Base-by-base conservation (phyloP, 2,797 vertebrate genomes). In the Todus mexicanus region DNA sequence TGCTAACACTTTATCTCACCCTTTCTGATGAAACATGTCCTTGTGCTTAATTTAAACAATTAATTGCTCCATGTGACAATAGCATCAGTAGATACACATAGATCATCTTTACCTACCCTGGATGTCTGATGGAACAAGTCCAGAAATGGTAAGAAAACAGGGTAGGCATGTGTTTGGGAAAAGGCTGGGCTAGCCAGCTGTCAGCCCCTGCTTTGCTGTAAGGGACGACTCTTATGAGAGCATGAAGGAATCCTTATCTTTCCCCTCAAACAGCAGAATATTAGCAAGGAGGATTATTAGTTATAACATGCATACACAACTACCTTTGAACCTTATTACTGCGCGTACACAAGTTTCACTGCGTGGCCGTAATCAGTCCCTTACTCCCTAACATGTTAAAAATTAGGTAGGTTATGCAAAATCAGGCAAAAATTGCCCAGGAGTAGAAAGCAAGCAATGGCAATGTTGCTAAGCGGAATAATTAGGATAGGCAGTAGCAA, bases 41-140 rank as follows among this genome's bases (percentile, higher is more conserved):
- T 74, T 77, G 94, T 70, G 74, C 70, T 90, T 89, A 63, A 79
- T 86, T 81, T 86, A 90, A 94, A 50, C 88, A 69, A 85, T 80
- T 89, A 69, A 85, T 80, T 84, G 19, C 14, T 93, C 75, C 10
- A 3, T 48, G 56, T 84, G 84, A 92, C 40, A 91, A 53, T 1
- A 86, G 84, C 84, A 86, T 51, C 45, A 59, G 60, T 25, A 84
- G 83, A 71, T 35, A 60, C 21, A 74, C 63, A 50, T 3, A 73
- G 38, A 64, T 72, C 63, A 92, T 47, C 61, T 50, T 73, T 65
- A 76, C 43, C 6, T 48, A 81, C 14, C 22, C 77, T 68, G 51
- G 57, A 51, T 75, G 75, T 13, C 31, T 74, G 50, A 76, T 3
- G 5, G 31, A 86, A 87, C 14, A 84, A 80, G 69, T 33, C 23